A percentile compares a stretch with the other conserved stretches of the same genome.
Conservation (phyloP, 2,113 vertebrate species). For the Larimichthys crocea region DNA sequence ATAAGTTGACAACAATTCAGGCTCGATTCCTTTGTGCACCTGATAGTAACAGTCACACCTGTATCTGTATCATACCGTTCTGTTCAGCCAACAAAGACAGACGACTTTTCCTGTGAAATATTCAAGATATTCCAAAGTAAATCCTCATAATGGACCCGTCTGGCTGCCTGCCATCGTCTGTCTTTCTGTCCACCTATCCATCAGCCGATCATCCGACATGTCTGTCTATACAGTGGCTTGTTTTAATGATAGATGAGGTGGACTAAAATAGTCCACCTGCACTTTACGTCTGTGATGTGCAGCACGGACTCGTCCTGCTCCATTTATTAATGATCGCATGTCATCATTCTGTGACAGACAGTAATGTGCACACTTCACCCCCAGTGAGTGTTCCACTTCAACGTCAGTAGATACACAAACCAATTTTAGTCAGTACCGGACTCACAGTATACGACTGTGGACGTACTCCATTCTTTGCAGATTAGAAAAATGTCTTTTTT, state of each 20-base stretch:
- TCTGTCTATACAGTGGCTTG: slow-evolving; percentile 37
- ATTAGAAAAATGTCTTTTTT: neutral
- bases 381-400: neutral
- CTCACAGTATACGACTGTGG: neutral
- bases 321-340: slow-evolving; percentile 59
- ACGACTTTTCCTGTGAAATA: neutral
- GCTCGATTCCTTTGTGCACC: neutral
- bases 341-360: neutral
- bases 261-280: slow-evolving; percentile 71
- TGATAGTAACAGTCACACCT: neutral
- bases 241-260: slow-evolving; percentile 73
- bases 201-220: slow-evolving; percentile 48
- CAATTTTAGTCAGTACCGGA: neutral
- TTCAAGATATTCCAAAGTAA: slow-evolving; percentile 1
- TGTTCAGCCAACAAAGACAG: neutral
- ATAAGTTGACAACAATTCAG: slow-evolving; percentile 19
- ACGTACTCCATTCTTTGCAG: neutral
- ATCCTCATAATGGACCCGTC: slow-evolving; percentile 16
- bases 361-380: slow-evolving; percentile 15
- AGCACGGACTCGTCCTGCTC: slow-evolving; percentile 9
- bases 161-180: slow-evolving; percentile 2
- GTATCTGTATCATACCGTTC: neutral
- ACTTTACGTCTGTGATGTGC: slow-evolving; percentile 36
- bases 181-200: slow-evolving; percentile 49
- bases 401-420: neutral